These are phyloP conservation scores for Dicerorhinus sumatrensis DNA, from an alignment of 2,113 vertebrate genomes.

Conservation along the genomic window DNA sequence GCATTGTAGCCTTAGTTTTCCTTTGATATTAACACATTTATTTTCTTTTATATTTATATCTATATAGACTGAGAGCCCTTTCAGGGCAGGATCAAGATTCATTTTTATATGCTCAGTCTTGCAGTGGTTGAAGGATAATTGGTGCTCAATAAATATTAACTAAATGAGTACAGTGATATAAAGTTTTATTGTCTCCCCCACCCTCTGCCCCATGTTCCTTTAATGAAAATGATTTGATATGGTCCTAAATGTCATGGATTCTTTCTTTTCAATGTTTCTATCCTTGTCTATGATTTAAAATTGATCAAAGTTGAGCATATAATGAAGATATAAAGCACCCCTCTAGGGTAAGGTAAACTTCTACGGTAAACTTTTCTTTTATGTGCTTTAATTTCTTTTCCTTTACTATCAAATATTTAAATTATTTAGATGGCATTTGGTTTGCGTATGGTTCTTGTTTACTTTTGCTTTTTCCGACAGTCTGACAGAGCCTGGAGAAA, in stretches of 20 bases:
- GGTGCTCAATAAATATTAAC: not conserved
- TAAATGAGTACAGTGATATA: too few relatives aligned
- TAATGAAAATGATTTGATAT: not conserved
- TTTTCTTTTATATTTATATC: not conserved
- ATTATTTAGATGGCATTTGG: not conserved
- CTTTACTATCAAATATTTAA: not conserved
- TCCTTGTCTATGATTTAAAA: constrained; percentile 25
- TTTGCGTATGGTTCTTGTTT: not conserved
- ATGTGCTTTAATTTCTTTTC: not conserved
- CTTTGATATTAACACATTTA: not conserved
- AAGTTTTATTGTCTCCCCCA: not conserved
- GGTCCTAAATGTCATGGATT: not conserved
- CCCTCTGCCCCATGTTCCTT: not conserved
- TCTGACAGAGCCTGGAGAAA: not conserved
- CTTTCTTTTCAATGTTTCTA: not conserved
- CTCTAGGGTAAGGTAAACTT: not conserved
- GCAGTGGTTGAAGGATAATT: not conserved
- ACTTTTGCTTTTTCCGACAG: not conserved
- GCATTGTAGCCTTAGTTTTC: not conserved
- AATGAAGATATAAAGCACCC: not conserved
- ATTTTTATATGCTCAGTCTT: not conserved
- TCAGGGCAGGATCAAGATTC: not conserved
- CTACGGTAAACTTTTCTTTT: not conserved
- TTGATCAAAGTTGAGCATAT: not conserved
- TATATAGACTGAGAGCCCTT: not conserved